These are phyloP conservation scores for Mormyrus iriodes DNA, from an alignment of 2,113 vertebrate species.

Conservation along the genomic window DNA sequence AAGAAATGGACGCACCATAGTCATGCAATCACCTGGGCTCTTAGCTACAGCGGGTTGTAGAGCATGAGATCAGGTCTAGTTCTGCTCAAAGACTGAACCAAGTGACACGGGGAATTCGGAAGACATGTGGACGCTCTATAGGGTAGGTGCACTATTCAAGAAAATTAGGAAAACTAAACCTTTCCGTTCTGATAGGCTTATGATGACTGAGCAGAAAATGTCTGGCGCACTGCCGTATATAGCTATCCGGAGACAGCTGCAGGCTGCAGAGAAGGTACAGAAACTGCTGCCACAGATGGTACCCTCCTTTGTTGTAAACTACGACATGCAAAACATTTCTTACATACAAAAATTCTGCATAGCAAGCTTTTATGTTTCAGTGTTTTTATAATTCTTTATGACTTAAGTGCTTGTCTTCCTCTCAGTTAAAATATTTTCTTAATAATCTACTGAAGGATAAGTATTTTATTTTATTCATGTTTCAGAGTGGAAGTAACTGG, in stretches of 20 bases:
- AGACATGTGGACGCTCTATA: background rate
- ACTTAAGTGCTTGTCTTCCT: conserved; percentile 27
- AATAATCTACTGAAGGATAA: background rate
- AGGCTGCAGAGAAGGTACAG: background rate
- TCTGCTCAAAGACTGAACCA: background rate
- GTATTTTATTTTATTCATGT: background rate
- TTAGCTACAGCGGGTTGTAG: conserved; percentile 54
- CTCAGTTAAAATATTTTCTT: background rate
- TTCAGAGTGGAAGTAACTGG: background rate
- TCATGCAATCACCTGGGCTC: conserved; percentile 37
- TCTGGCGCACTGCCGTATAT: background rate
- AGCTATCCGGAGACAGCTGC: background rate
- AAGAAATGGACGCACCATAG: conserved; percentile 61
- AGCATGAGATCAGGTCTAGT: conserved; percentile 47
- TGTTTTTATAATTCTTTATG: background rate
- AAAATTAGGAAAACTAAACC: background rate
- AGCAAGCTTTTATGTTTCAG: background rate
- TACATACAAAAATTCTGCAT: background rate
- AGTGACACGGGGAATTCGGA: background rate
- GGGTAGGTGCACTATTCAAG: background rate
- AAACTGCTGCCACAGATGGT: background rate
- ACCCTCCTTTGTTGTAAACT: background rate
- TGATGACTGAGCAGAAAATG: background rate
- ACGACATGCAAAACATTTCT: background rate
- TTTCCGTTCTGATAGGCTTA: background rate